Conservation (phyloP, 2,888 invertebrate genomes). For the Chloroclystis v-ata region DNA sequence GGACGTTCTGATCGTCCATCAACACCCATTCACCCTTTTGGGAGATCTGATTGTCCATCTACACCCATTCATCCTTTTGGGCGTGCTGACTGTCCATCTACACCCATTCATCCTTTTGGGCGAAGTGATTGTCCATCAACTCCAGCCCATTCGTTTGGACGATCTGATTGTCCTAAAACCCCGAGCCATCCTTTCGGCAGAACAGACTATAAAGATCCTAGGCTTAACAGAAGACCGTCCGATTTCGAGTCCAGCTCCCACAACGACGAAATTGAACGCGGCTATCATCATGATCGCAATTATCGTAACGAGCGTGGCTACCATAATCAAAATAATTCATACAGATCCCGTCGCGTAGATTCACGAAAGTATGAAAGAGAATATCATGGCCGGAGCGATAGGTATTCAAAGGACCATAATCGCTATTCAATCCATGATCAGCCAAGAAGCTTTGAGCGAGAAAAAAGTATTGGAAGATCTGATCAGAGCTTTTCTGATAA, state of each 20-base stretch:
- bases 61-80: constrained; percentile 52
- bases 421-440: constrained; percentile 8
- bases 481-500: constrained; percentile 24
- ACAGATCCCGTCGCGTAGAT: constrained; percentile 37
- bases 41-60: constrained; percentile 44
- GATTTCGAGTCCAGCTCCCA: constrained; percentile 43
- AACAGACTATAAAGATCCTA: constrained; percentile 48
- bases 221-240: constrained; percentile 45
- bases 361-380: constrained; percentile 38
- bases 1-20: constrained; percentile 44
- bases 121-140: constrained; percentile 35
- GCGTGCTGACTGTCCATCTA: constrained; percentile 38
- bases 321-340: constrained; percentile 32
- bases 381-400: constrained; percentile 38
- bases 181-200: constrained; percentile 35
- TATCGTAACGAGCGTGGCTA: constrained; percentile 35
- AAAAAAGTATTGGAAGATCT: constrained; percentile 19
- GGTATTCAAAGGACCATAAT: constrained; percentile 19
- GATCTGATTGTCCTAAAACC: constrained; percentile 33
- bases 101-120: constrained; percentile 37
- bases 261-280: constrained; percentile 43
- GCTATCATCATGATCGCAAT: constrained; percentile 33
- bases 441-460: constrained; percentile 11
- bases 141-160: constrained; percentile 41
- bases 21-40: constrained; percentile 45